Percentiles rank a stretch among this genome's conserved stretches.
phyloP scores from a whole-genome alignment of 2,888 invertebrate species.

The Julus scandinavius region DNA sequence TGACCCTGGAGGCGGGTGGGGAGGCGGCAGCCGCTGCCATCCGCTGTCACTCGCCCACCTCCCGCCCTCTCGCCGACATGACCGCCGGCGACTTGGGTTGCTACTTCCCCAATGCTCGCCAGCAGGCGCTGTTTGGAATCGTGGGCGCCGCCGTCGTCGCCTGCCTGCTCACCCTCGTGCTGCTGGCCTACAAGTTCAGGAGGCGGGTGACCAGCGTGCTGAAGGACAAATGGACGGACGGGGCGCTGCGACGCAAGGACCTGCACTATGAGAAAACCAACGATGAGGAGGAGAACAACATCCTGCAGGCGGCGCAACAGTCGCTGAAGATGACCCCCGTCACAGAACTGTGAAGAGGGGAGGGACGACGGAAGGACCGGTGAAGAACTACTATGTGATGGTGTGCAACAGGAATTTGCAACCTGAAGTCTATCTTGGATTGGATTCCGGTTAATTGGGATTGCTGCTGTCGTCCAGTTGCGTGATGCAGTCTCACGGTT shows the following conservation, averaged over 20 bases:
- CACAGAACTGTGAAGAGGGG: slow-evolving; percentile 49
- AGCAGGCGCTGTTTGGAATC: slow-evolving; percentile 57
- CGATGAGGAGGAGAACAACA: slow-evolving; percentile 58
- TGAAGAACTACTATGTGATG: no score
- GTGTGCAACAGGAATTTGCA: not conserved
- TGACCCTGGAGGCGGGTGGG: slow-evolving; percentile 46
- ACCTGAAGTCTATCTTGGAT: no score
- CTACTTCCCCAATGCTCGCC: slow-evolving; percentile 55
- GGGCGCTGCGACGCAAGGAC: slow-evolving; percentile 57
- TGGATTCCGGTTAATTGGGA: no score
- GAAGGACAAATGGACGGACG: slow-evolving; percentile 59
- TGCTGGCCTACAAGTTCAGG: slow-evolving; percentile 57
- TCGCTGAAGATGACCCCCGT: slow-evolving; percentile 54
- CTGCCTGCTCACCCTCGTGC: slow-evolving; percentile 55
- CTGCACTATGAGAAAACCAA: slow-evolving; percentile 58
- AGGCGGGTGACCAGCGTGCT: slow-evolving; percentile 57
- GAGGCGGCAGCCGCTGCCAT: slow-evolving; percentile 34
- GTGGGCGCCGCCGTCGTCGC: slow-evolving; percentile 54
- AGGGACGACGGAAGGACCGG: not conserved
- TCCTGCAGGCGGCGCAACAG: slow-evolving; percentile 55
- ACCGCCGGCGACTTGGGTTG: slow-evolving; percentile 56
- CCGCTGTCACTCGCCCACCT: slow-evolving; percentile 53
- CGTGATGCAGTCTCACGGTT: no score
- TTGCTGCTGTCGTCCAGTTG: no score
- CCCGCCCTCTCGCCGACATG: slow-evolving; percentile 55